A percentile compares a stretch with the other conserved stretches of the same genome.
phyloP scores from a whole-genome alignment of 64 coral and sea anemone species.

The Anthopleura sola region DNA sequence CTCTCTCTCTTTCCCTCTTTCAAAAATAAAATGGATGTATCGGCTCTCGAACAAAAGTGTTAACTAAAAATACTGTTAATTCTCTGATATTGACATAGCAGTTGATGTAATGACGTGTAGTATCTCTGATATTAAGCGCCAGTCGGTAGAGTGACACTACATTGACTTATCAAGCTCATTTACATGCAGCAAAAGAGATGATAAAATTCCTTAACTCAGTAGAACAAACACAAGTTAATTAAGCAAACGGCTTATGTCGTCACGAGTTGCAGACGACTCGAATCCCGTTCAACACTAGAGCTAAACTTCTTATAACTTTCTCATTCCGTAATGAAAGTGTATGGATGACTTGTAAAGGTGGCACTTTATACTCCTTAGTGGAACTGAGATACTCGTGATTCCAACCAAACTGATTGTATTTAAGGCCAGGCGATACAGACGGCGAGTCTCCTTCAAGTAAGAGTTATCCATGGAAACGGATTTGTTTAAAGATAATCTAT shows the following conservation, averaged over 20 bases:
- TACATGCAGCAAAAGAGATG: background rate
- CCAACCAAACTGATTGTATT: no score
- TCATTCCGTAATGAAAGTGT: no score
- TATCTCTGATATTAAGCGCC: background rate
- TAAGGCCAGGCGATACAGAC: background rate
- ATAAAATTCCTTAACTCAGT: background rate
- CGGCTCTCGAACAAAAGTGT: background rate
- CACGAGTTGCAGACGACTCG: background rate
- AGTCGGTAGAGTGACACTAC: background rate
- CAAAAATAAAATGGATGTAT: no score
- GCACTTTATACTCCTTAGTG: background rate
- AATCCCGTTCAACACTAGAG: background rate
- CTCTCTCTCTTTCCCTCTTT: no score
- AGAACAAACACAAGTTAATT: background rate
- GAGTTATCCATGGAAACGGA: background rate
- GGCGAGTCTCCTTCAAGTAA: background rate
- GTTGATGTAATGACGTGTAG: background rate
- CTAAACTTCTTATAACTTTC: background rate
- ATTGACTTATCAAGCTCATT: background rate
- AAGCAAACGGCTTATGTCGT: background rate
- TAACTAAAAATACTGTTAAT: background rate
- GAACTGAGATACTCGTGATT: background rate
- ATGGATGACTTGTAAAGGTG: background rate
- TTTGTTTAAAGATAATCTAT: background rate
- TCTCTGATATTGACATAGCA: background rate